Base-by-base conservation (phyloP, 2,113 vertebrate genomes). In the Aldabrachelys gigantea region DNA sequence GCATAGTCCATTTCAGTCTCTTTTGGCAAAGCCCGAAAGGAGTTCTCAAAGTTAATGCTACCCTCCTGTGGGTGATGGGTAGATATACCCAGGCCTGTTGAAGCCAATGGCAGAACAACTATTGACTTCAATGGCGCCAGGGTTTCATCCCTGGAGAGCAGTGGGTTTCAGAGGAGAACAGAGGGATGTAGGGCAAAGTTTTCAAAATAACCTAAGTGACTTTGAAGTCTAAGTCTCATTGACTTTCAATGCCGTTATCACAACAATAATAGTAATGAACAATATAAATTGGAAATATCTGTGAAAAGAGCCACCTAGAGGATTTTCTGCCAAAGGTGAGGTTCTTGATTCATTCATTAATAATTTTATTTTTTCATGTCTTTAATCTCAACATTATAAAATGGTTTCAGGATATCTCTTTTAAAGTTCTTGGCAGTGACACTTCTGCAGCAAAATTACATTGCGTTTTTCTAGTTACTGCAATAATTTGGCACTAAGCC, bases 361-460 rank as follows among this genome's bases (percentile, higher is more conserved):
- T 95, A 85, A 93, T 94, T 91, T 81, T 19, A 78, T 52, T 5
- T 49, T 76, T 50, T 80, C 57, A 81, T 91, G 91, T 93, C 89
- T 92, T 87, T 93, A 93, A 80, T 96, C 79, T 82, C 82, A 2
- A 13, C 87, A 91, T 96, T 84, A 95, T 96, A 94, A 94, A 93
- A 91, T 75, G 59, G 93, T 72, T 72, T 59, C 16, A 49, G 85
- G 56, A 97, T 88, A 94, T 92, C 84, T 96, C 95, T 96, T 97
- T 54, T 84, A n/a, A 95, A 96, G 78, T 95, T 83, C 86, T 90
- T 86, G 4, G 83, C 22, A 16, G 31, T 93, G 95, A 93, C 95
- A 97, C 91, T 92, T 94, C 80, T 50, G 89, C 82, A 83, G 92
- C 65, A 84, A 88, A 88, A 62, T 95, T 47, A 82, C 72, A 11